Percentiles rank a stretch among this genome's conserved stretches.
Conservation (phyloP, 2,113 vertebrate species). For the Pelecanoides urinatrix region DNA sequence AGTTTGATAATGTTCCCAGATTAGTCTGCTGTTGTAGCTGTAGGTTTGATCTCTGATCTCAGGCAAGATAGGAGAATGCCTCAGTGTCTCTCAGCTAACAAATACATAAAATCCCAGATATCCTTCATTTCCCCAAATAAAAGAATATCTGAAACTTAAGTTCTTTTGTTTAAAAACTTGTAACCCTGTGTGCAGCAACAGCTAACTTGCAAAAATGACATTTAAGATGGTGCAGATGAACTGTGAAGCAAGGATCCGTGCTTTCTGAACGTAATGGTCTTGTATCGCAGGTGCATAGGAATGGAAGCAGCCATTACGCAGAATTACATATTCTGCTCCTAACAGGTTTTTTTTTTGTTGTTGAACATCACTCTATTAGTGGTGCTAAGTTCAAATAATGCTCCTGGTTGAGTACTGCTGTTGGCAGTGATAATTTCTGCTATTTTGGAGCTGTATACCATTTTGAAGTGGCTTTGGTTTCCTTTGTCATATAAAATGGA, state of each 20-base stretch:
- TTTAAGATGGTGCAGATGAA: neutral
- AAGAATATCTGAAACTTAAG: neutral
- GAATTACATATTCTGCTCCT: neutral
- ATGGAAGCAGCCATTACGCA: rapidly evolving
- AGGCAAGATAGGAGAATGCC: neutral
- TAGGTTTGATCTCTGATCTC: neutral
- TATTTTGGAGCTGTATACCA: neutral
- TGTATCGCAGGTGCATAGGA: neutral
- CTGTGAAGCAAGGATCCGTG: neutral
- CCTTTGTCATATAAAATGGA: neutral
- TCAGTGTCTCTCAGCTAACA: neutral
- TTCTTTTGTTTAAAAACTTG: neutral
- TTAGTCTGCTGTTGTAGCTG: neutral
- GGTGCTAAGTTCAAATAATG: neutral
- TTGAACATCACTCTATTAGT: neutral
- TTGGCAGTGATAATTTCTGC: neutral
- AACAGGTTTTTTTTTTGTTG: neutral
- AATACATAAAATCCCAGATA: neutral
- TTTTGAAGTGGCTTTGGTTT: neutral
- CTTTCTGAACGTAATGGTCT: neutral
- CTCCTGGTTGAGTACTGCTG: neutral
- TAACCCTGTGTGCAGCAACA: neutral
- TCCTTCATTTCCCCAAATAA: neutral
- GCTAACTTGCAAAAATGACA: neutral
- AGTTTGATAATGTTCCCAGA: neutral